A percentile compares a stretch with the other conserved stretches of the same genome.
Evolutionary conservation across 2,888 invertebrate species (phyloP).

Genomic region (Cataglyphis rosenhaueri): DNA sequence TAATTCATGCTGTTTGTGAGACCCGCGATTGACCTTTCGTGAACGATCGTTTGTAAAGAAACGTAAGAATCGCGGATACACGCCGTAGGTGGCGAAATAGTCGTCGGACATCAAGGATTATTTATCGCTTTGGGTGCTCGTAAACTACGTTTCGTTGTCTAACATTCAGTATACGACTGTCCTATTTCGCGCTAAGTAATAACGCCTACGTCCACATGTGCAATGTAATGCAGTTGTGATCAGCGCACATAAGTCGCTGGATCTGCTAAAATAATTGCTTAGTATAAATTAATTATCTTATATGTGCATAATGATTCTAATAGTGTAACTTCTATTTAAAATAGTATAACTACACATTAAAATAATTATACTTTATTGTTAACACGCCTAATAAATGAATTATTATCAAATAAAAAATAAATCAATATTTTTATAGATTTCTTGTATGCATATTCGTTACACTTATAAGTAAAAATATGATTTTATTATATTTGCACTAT

Average conservation of each 20-base stretch:
- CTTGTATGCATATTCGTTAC: neutral
- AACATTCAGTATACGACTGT: conserved; percentile 38
- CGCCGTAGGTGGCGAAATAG: conserved; percentile 61
- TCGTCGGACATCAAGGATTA: conserved; percentile 60
- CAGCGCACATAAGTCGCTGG: conserved; percentile 7
- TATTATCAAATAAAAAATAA: neutral
- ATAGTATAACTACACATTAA: neutral
- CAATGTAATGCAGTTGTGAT: conserved; percentile 34
- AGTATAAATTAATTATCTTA: conserved; percentile 18
- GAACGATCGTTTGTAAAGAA: conserved; percentile 24
- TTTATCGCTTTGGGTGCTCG: conserved; percentile 62
- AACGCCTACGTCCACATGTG: conserved; percentile 49
- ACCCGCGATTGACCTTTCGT: conserved; percentile 57
- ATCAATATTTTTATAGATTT: neutral
- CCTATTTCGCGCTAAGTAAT: conserved; percentile 37
- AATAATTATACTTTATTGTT: conserved; percentile 18
- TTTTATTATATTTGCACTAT: neutral
- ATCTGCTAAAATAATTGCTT: conserved; percentile 15
- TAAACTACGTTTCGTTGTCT: conserved; percentile 64
- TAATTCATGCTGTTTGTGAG: conserved; percentile 47
- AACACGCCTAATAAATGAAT: neutral
- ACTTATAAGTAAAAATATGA: neutral
- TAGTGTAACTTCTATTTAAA: neutral
- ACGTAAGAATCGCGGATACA: conserved; percentile 49
- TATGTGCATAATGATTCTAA: conserved; percentile 1